These are phyloP conservation scores for Mamestra configurata DNA, from an alignment of 1,140 invertebrate genomes.

Conservation along the genomic window DNA sequence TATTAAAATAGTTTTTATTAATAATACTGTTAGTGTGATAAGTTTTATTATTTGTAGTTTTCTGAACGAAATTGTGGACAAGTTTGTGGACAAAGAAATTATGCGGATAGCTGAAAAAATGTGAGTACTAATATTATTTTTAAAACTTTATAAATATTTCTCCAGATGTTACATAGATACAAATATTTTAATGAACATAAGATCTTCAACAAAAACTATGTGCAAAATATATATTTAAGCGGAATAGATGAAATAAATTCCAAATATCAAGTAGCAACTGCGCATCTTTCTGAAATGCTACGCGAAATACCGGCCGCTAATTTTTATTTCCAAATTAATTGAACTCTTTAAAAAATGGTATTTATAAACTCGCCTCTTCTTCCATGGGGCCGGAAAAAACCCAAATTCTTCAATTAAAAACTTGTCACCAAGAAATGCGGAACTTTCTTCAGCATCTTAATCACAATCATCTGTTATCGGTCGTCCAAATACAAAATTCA, in stretches of 20 bases:
- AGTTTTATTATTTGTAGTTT: conserved; percentile 21
- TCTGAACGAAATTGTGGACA: conserved; percentile 8
- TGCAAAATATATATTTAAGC: background rate
- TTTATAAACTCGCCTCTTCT: background rate
- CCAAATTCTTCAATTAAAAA: too few relatives aligned
- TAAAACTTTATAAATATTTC: background rate
- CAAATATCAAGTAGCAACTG: background rate
- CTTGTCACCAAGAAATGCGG: background rate
- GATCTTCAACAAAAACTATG: background rate
- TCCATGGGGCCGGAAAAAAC: too few relatives aligned
- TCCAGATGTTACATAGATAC: background rate
- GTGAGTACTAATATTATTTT: conserved; percentile 21
- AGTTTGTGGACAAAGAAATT: conserved; percentile 27
- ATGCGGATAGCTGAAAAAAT: conserved; percentile 18
- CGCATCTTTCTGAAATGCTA: background rate
- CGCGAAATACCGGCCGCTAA: background rate
- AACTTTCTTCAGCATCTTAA: background rate
- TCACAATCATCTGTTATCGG: background rate
- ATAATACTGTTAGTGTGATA: conserved; percentile 22
- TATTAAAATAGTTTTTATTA: conserved; percentile 24
- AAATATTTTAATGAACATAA: background rate
- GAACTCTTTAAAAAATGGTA: background rate
- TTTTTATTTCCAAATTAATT: background rate
- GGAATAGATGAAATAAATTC: background rate
- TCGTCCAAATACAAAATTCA: conserved; percentile 16